phyloP scores from a whole-genome alignment of 64 coral and sea anemone species.

The Acropora yongei region DNA sequence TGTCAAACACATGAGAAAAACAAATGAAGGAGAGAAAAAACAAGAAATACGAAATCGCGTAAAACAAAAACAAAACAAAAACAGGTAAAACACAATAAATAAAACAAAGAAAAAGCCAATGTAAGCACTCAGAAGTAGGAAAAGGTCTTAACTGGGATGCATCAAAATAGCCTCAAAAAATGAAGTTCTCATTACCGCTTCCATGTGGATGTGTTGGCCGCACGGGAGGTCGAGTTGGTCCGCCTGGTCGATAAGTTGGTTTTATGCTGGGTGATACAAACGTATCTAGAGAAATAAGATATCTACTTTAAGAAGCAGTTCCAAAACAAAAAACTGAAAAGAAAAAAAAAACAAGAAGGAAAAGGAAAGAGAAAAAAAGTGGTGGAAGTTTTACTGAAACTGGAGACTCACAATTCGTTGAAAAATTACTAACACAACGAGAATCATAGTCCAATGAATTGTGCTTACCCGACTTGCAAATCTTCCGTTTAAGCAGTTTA shows the following conservation, averaged over 20 bases:
- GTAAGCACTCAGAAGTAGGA: too few species aligned
- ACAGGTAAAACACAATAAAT: too few species aligned
- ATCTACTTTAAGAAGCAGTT: neutral
- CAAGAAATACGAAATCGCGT: too few species aligned
- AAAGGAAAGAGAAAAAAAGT: neutral
- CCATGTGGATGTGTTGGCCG: neutral
- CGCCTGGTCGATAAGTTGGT: neutral
- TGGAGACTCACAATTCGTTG: neutral
- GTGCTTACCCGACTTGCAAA: constrained; percentile 54
- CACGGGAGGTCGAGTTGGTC: neutral
- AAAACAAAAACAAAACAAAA: too few species aligned
- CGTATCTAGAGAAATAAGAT: neutral
- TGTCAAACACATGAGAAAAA: neutral
- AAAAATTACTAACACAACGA: neutral
- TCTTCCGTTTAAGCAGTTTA: constrained; percentile 38
- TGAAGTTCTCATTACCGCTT: neutral
- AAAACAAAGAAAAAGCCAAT: too few species aligned
- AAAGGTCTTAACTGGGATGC: too few species aligned
- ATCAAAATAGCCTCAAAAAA: neutral
- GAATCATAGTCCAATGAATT: neutral
- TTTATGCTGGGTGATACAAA: constrained; percentile 6
- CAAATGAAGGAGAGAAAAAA: too few species aligned
- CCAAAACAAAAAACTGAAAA: neutral
- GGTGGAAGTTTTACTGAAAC: neutral
- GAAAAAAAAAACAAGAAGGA: neutral